Evolutionary conservation across 1,140 invertebrate genomes (phyloP).

Genomic region (Bathynomus jamesi): DNA sequence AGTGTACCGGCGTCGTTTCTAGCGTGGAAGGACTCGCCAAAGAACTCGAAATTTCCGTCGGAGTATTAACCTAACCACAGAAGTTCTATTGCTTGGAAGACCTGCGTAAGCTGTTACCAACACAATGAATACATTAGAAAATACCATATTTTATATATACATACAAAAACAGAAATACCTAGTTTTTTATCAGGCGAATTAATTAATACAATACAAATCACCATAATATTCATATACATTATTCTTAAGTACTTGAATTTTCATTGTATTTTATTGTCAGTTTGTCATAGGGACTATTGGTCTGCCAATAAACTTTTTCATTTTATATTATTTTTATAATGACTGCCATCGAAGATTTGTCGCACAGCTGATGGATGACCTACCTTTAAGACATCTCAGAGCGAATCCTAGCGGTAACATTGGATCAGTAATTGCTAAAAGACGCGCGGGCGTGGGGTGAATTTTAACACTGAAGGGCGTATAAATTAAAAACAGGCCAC

Average conservation of each 20-base stretch:
- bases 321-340: too few relatives aligned
- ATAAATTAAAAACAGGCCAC: conserved; percentile 84
- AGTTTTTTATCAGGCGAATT: background rate
- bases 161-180: background rate
- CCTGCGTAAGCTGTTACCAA: background rate
- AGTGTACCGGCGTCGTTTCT: background rate
- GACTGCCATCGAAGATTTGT: too few relatives aligned
- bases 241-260: background rate
- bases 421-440: conserved; percentile 91
- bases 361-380: background rate
- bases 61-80: background rate
- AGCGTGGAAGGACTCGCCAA: background rate
- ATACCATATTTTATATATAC: background rate
- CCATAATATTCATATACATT: background rate
- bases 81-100: background rate
- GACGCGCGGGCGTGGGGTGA: conserved; percentile 77
- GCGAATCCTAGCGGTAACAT: conserved; percentile 87
- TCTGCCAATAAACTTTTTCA: too few relatives aligned
- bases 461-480: conserved; percentile 68
- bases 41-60: background rate
- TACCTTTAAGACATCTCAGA: conserved; percentile 59
- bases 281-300: too few relatives aligned
- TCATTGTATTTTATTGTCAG: too few relatives aligned
- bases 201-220: background rate
- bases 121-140: background rate